phyloP scores from a whole-genome alignment of 2,797 vertebrate genomes.

The Iguana delicatissima region DNA sequence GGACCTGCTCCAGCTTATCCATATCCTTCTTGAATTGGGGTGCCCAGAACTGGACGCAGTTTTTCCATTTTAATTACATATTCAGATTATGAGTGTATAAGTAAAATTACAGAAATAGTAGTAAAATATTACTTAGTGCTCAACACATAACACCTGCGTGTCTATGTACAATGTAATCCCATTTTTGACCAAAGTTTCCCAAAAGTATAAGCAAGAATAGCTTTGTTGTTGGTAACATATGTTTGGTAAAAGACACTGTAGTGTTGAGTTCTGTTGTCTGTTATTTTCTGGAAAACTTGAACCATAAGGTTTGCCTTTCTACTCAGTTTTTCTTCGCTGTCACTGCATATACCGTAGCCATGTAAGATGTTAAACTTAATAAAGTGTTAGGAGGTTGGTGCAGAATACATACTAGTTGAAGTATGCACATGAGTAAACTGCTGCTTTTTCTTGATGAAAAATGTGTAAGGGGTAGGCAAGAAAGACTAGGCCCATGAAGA shows the following conservation, averaged over 20 bases:
- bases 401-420: background rate
- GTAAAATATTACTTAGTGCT: background rate
- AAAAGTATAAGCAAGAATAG: background rate
- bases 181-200: background rate
- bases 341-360: background rate
- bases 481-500: background rate
- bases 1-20: no score
- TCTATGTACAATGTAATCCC: background rate
- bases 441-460: background rate
- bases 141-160: background rate
- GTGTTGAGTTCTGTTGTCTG: background rate
- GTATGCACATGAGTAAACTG: background rate
- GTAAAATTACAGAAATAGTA: background rate
- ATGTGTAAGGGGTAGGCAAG: background rate
- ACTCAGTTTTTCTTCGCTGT: background rate
- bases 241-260: background rate
- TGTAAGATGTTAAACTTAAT: background rate
- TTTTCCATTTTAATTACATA: background rate
- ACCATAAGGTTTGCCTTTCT: no score
- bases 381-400: background rate
- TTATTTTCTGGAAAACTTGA: background rate
- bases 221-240: background rate
- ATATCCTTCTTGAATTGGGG: no score
- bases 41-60: no score
- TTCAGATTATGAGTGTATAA: background rate